phyloP scores from a whole-genome alignment of 2,888 invertebrate species.

The Pherbina coryleti region DNA sequence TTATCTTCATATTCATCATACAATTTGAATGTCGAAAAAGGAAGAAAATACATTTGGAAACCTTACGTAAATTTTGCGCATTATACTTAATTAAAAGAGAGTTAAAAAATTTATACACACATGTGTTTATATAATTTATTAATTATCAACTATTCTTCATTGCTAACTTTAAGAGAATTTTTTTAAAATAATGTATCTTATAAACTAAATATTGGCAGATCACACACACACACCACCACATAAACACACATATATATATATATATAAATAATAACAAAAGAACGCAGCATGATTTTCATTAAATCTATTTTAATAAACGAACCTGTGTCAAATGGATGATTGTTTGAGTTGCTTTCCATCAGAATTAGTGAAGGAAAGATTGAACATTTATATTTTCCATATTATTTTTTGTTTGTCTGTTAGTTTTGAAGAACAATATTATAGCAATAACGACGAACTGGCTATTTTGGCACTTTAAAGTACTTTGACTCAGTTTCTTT shows the following conservation, averaged over 20 bases:
- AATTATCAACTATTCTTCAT: conserved; percentile 27
- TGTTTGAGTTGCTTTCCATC: background rate
- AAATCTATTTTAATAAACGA: conserved; percentile 43
- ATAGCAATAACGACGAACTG: no score
- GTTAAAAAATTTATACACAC: conserved; percentile 7
- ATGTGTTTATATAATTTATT: conserved; percentile 25
- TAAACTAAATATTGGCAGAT: conserved; percentile 37
- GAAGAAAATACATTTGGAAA: background rate
- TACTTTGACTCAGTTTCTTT: no score
- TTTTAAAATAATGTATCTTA: conserved; percentile 31
- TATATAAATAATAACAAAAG: conserved; percentile 26
- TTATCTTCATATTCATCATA: conserved; percentile 10
- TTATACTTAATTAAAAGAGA: conserved; percentile 25
- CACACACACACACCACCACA: conserved; percentile 13
- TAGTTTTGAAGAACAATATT: no score
- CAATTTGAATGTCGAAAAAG: background rate
- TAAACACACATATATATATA: conserved; percentile 27
- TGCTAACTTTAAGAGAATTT: conserved; percentile 33
- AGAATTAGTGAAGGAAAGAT: background rate
- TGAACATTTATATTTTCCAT: no score
- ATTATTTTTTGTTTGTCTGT: no score
- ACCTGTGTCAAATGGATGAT: conserved; percentile 38
- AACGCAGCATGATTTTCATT: conserved; percentile 32
- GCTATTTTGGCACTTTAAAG: no score
- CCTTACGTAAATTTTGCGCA: conserved; percentile 11